Evolutionary conservation across 2,797 vertebrate species (phyloP).

Genomic region (Phrynocephalus vlangalii): DNA sequence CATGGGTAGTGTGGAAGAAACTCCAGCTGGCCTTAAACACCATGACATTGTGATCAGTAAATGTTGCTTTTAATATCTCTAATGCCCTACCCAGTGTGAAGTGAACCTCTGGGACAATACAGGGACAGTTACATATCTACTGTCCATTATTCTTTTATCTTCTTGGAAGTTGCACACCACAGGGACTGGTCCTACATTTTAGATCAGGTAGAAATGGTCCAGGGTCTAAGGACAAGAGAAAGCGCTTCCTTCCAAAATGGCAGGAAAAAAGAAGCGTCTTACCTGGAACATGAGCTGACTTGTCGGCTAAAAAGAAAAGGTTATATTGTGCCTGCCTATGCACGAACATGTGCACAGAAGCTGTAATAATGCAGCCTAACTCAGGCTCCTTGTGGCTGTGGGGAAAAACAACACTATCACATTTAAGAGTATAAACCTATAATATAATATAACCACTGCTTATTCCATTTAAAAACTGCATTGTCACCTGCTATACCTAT

Average conservation of each 20-base stretch:
- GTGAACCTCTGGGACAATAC: not conserved
- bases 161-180: not conserved
- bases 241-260: too few species aligned
- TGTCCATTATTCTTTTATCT: not conserved
- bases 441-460: not conserved
- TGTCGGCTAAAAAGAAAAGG: not conserved
- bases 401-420: not conserved
- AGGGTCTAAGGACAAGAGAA: too few species aligned
- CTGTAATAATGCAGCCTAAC: not conserved
- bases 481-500: conserved; percentile 84
- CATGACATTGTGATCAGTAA: not conserved
- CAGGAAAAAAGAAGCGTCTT: too few species aligned
- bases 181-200: not conserved
- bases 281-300: too few species aligned
- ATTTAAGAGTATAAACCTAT: not conserved
- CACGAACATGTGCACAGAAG: not conserved
- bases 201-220: too few species aligned
- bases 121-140: too few species aligned
- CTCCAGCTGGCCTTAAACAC: too few species aligned
- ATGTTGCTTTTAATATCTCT: not conserved
- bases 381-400: not conserved
- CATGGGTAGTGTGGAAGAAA: too few species aligned
- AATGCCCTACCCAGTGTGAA: not conserved
- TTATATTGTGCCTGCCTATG: not conserved
- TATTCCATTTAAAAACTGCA: conserved; percentile 45